These are phyloP conservation scores for Rhingia rostrata DNA, from an alignment of 2,888 invertebrate genomes.

Conservation along the genomic window DNA sequence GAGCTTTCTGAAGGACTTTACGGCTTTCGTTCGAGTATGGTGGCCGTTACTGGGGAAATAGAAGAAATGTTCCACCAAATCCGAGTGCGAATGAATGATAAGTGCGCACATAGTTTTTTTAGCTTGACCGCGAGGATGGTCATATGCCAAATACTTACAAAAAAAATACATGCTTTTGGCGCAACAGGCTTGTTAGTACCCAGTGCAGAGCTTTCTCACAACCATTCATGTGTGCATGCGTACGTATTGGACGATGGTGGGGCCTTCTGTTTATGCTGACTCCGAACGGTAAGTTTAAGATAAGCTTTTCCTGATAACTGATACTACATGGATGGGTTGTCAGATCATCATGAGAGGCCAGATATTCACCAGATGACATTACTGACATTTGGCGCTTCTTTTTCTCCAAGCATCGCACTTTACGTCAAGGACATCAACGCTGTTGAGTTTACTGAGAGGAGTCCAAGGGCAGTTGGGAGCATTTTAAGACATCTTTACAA, in stretches of 20 bases:
- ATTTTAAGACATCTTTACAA: slow-evolving; percentile 3
- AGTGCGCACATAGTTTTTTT: slow-evolving; percentile 75
- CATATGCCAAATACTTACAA: slow-evolving; percentile 40
- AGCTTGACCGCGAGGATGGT: slow-evolving; percentile 60
- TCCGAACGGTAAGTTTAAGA: too few species aligned
- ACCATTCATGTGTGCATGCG: too few species aligned
- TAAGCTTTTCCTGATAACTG: too few species aligned
- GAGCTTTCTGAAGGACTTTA: background rate
- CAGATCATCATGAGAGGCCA: too few species aligned
- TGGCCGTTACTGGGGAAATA: slow-evolving; percentile 1
- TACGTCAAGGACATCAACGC: slow-evolving; percentile 4
- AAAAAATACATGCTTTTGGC: too few species aligned
- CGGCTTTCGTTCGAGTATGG: slow-evolving; percentile 6
- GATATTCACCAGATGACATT: slow-evolving; percentile 48
- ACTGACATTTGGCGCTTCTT: slow-evolving; percentile 4
- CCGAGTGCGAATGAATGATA: slow-evolving; percentile 5
- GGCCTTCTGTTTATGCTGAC: too few species aligned
- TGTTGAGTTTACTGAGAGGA: too few species aligned
- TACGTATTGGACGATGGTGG: too few species aligned
- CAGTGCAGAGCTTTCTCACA: too few species aligned
- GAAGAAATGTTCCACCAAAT: background rate
- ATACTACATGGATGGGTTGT: too few species aligned
- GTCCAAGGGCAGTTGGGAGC: background rate
- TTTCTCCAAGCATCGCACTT: slow-evolving; percentile 1
- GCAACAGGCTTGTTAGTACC: too few species aligned